These are phyloP conservation scores for Aquatica leii DNA, from an alignment of 2,888 invertebrate genomes.

Conservation along the genomic window DNA sequence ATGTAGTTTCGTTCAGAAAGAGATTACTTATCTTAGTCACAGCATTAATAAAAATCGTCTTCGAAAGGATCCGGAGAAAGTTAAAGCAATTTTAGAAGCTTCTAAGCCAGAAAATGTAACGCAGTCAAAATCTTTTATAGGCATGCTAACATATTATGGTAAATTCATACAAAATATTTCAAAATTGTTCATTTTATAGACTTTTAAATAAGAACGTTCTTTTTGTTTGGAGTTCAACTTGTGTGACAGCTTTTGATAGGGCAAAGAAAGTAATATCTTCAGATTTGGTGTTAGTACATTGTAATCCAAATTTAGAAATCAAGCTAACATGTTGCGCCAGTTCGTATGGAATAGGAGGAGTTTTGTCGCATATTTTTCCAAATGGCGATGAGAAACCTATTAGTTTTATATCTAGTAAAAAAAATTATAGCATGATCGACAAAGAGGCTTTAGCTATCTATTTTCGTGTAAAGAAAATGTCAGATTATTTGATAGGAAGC, in stretches of 20 bases:
- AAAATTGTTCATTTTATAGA: neutral
- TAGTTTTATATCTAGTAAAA: neutral
- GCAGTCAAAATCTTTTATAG: neutral
- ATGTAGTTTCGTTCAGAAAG: conserved; percentile 46
- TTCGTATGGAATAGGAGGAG: neutral
- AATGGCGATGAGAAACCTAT: conserved; percentile 1
- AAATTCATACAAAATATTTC: neutral
- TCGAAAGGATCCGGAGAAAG: neutral
- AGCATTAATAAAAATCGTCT: too few relatives aligned
- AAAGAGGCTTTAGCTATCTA: conserved; percentile 4
- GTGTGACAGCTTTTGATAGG: neutral
- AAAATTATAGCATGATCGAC: conserved; percentile 10
- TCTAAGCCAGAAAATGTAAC: neutral
- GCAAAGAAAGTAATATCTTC: neutral
- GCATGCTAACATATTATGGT: neutral
- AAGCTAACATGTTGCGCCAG: neutral
- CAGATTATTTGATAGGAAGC: neutral
- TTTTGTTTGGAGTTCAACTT: neutral
- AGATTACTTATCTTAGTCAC: too few relatives aligned
- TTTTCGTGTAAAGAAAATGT: neutral
- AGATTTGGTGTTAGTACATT: conserved; percentile 1
- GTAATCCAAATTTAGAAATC: neutral
- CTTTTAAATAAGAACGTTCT: neutral
- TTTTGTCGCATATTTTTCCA: conserved; percentile 14
- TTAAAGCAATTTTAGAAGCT: neutral